Percentiles rank a stretch among this genome's conserved stretches.
Conservation (phyloP, 37 sponge, comb jelly and placozoan species). For the Beroe forskalii region DNA sequence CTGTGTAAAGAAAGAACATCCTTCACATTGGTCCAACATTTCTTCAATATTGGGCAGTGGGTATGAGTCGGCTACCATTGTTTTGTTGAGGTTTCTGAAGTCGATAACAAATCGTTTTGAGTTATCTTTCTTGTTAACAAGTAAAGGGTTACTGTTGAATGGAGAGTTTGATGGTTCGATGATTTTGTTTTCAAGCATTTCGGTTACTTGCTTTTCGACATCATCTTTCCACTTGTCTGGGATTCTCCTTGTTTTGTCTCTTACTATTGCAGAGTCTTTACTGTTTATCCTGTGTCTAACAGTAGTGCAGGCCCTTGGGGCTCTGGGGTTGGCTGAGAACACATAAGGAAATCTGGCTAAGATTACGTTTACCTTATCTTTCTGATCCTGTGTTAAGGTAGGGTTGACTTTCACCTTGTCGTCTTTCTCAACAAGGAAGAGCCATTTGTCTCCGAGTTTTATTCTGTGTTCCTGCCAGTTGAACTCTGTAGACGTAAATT, state of each 20-base stretch:
- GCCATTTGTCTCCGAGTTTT: not conserved
- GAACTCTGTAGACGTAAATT: not conserved
- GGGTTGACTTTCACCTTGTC: not conserved
- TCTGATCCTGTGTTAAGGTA: not conserved
- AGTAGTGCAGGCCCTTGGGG: not conserved
- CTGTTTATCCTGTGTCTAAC: not conserved
- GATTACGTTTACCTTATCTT: not conserved
- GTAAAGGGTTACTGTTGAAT: not conserved
- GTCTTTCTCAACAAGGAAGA: not conserved
- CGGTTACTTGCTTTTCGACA: not conserved
- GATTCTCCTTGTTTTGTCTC: not conserved
- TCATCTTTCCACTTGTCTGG: not conserved
- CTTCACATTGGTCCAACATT: constrained; percentile 3
- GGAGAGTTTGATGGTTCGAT: not conserved
- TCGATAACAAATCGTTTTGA: not conserved
- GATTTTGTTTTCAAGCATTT: not conserved
- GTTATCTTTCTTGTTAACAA: not conserved
- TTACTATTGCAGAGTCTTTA: not conserved
- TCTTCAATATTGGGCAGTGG: constrained; percentile 56
- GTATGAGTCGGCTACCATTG: not conserved
- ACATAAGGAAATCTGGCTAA: not conserved
- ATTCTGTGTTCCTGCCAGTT: not conserved
- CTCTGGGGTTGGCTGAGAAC: not conserved
- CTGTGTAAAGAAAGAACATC: constrained; percentile 51
- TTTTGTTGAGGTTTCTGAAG: not conserved